Percentiles rank a stretch among this genome's conserved stretches.
Conservation (phyloP, 2,888 invertebrate species). For the Drosophila eohydei region DNA sequence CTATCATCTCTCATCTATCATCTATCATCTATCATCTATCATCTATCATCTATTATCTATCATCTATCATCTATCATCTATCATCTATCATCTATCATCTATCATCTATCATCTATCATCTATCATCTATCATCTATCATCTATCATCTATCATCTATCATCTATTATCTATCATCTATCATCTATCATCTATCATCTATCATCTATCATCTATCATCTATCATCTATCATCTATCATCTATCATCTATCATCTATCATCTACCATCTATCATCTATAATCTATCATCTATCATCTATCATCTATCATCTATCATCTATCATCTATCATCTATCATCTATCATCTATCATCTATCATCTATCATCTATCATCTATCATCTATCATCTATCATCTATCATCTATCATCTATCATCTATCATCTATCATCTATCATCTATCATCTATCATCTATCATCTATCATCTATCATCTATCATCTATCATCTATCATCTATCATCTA, state of each 20-base stretch:
- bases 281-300: not conserved
- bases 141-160: not conserved
- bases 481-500: too few species aligned
- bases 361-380: not conserved
- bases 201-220: not conserved
- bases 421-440: not conserved
- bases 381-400: not conserved
- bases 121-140: not conserved
- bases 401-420: not conserved
- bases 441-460: not conserved
- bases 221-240: not conserved
- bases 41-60: not conserved
- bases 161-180: not conserved
- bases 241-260: not conserved
- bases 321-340: too few species aligned
- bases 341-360: too few species aligned
- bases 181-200: not conserved
- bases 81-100: not conserved
- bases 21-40: not conserved
- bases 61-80: not conserved
- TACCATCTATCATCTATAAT: not conserved
- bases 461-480: too few species aligned
- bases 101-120: not conserved
- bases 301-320: too few species aligned
- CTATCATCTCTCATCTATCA: not conserved